Evolutionary conservation across 2,888 invertebrate species (phyloP).

Genomic region (Philopedon plagiatum): DNA sequence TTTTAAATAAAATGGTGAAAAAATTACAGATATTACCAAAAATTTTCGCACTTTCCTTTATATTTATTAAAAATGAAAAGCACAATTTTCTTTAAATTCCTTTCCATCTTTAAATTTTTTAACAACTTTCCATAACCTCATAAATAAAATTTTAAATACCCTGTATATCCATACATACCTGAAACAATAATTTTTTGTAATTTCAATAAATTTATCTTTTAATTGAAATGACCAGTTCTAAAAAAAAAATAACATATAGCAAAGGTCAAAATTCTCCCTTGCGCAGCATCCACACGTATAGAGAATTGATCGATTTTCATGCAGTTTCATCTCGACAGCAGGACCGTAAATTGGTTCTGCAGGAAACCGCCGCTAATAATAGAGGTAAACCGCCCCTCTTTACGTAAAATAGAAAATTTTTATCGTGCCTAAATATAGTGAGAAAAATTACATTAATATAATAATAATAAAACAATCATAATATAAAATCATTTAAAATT

Average conservation of each 20-base stretch:
- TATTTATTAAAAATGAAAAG: too few relatives aligned
- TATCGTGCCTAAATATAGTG: neutral
- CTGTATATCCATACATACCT: too few relatives aligned
- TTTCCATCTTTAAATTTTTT: too few relatives aligned
- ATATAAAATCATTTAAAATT: neutral
- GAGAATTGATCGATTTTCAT: slow-evolving; percentile 46
- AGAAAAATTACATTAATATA: neutral
- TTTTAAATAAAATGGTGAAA: too few relatives aligned
- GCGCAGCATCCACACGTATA: slow-evolving; percentile 39
- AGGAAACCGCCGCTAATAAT: neutral
- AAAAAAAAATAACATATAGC: neutral
- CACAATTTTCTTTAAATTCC: too few relatives aligned
- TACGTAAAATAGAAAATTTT: neutral
- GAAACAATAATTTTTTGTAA: too few relatives aligned
- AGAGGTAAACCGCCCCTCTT: neutral
- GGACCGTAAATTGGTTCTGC: slow-evolving; percentile 11
- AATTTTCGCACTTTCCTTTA: too few relatives aligned
- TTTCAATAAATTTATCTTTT: too few relatives aligned
- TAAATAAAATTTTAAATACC: too few relatives aligned
- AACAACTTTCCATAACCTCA: too few relatives aligned
- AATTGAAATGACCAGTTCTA: too few relatives aligned
- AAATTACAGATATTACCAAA: too few relatives aligned
- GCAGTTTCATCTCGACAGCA: slow-evolving; percentile 34
- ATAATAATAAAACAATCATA: neutral
- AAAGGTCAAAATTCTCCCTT: slow-evolving; percentile 7